phyloP scores from a whole-genome alignment of 2,888 invertebrate species.

The Hermaeophaga mercurialis region DNA sequence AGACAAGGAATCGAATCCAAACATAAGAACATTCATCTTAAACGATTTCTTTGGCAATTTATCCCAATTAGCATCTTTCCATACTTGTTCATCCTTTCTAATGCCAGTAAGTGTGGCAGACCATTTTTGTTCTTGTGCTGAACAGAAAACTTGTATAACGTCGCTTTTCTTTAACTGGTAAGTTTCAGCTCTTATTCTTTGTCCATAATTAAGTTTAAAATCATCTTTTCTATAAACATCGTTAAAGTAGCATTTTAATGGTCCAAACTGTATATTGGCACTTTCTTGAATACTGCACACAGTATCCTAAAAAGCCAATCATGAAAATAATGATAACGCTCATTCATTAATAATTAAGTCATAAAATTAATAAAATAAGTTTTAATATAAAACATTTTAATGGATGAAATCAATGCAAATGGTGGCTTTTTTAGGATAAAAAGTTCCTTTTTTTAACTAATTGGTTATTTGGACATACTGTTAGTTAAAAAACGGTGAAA shows the following conservation, averaged over 20 bases:
- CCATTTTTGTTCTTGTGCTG: conserved; percentile 64
- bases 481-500: no score
- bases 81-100: conserved; percentile 57
- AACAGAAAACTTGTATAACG: conserved; percentile 69
- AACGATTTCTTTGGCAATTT: conserved; percentile 58
- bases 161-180: conserved; percentile 72
- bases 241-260: conserved; percentile 64
- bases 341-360: no score
- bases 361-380: no score
- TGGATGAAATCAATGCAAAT: no score
- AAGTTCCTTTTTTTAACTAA: no score
- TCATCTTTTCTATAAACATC: conserved; percentile 76
- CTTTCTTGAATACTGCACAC: conserved; percentile 61
- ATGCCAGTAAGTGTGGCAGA: conserved; percentile 70
- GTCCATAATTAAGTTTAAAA: conserved; percentile 62
- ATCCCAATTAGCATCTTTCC: conserved; percentile 59
- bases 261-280: conserved; percentile 56
- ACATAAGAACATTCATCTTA: conserved; percentile 76
- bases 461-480: no score
- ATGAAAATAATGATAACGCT: no score
- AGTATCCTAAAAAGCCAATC: conserved; percentile 56
- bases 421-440: no score
- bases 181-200: conserved; percentile 59
- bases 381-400: no score
- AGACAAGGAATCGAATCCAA: conserved; percentile 89